Evolutionary conservation across 2,888 invertebrate genomes (phyloP), one percentile per base, ranked within the genome.

Genomic region (Plusia festucae): DNA sequence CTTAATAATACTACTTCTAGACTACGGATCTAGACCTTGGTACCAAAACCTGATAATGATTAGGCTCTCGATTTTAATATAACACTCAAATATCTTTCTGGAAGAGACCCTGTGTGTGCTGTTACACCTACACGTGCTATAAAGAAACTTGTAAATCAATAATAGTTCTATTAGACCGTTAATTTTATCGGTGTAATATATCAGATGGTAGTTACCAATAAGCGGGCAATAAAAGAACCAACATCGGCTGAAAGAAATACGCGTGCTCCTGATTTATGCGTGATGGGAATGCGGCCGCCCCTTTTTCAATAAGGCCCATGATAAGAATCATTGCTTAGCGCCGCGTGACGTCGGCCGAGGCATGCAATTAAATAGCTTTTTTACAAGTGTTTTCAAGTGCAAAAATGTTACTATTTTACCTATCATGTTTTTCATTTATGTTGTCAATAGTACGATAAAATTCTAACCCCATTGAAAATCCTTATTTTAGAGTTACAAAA

Each of bases 251-350:
- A 87, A 90, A 91, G 91, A 90, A 90, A 89, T 90, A 90, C 85
- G 78, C 82, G 80, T 78, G 80, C 80, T 72, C 81, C 89, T 92
- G 94, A 94, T 94, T 94, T 94, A 94, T 93, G 90, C 91, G 83
- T 78, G 86, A 86, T 85, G 86, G 94, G 93, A 93, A 92, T 92
- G 88, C 85, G 85, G 78, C 79, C 79, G 86, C 88, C 92, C 92
- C 87, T 85, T 89, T 91, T 93, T 94, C 93, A 93, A 94, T 94
- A 93, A 93, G 87, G 86, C 78, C 74, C 68, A 69, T 83, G 94
- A 94, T 94, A 93, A 93, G 93, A 93, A 93, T 92, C 93, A 92
- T 93, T 90, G 92, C 91, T 82, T 73, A 84, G 77, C 76, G 85
- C 85, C 82, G 87, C 86, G 88, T 85, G 87, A 88, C 82, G 85